A percentile compares a stretch with the other conserved stretches of the same genome.
These are phyloP conservation scores for Cyclophora punctaria DNA, from an alignment of 2,888 invertebrate species.

Conservation along the genomic window DNA sequence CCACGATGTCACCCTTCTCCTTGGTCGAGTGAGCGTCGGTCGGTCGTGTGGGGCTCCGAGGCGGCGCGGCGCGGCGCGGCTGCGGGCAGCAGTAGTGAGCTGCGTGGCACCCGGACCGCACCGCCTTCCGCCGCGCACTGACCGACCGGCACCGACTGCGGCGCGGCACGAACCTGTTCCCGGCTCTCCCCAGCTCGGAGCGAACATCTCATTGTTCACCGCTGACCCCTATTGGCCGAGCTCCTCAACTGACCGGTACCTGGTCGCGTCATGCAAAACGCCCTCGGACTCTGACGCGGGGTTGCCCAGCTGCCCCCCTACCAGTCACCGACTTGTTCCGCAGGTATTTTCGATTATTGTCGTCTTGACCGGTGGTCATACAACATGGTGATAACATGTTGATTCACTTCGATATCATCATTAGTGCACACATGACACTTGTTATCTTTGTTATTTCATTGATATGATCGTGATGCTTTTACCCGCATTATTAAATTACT, in stretches of 20 bases:
- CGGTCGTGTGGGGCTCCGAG: conserved; percentile 38
- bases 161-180: conserved; percentile 37
- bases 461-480: no score
- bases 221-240: conserved; percentile 60
- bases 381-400: conserved; percentile 25
- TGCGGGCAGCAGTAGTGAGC: conserved; percentile 56
- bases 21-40: conserved; percentile 39
- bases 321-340: conserved; percentile 53
- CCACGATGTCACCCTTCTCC: conserved; percentile 67
- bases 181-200: conserved; percentile 34
- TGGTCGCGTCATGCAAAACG: conserved; percentile 58
- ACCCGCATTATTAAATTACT: no score
- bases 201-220: conserved; percentile 57
- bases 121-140: conserved; percentile 48
- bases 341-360: conserved; percentile 57
- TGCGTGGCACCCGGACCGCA: conserved; percentile 66
- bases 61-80: conserved; percentile 23
- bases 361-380: conserved; percentile 31
- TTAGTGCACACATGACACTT: no score
- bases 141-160: conserved; percentile 17
- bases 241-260: conserved; percentile 54
- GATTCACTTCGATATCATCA: no score
- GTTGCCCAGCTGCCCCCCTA: conserved; percentile 55
- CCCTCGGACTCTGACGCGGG: conserved; percentile 59
- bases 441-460: no score